Conservation (phyloP, 2,113 vertebrate species). For the Oophaga pumilio region DNA sequence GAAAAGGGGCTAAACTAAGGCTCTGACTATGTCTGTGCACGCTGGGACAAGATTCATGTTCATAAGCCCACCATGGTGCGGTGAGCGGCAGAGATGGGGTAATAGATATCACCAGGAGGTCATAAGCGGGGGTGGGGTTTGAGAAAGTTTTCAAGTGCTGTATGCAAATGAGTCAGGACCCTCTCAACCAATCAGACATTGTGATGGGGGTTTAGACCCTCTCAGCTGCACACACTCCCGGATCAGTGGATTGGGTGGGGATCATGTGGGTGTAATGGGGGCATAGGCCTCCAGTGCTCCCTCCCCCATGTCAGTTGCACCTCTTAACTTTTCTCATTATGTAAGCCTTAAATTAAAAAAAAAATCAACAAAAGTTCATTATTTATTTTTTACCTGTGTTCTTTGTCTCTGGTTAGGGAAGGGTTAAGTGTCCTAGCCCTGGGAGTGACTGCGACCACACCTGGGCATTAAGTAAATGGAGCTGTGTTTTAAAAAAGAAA, state of each 20-base stretch:
- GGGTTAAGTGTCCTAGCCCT: conserved; percentile 31
- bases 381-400: not conserved
- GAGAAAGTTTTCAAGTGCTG: too few species aligned
- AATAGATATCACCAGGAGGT: too few species aligned
- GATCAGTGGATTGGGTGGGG: not conserved
- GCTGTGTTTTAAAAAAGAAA: not conserved
- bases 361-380: not conserved
- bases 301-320: not conserved
- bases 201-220: too few species aligned
- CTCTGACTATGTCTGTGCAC: too few species aligned
- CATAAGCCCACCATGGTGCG: too few species aligned
- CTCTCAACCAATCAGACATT: too few species aligned
- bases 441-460: conserved; percentile 38
- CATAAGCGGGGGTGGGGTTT: too few species aligned
- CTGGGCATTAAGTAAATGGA: conserved; percentile 37
- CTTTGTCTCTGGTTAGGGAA: not conserved
- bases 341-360: not conserved
- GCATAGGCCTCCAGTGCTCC: not conserved
- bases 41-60: too few species aligned
- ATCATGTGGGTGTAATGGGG: not conserved
- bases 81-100: too few species aligned
- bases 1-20: too few species aligned
- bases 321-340: not conserved
- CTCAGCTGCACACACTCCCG: not conserved
- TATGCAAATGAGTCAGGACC: too few species aligned